A percentile compares a stretch with the other conserved stretches of the same genome.
phyloP scores from a whole-genome alignment of 2,888 invertebrate species.

The Ennomos erosarius region DNA sequence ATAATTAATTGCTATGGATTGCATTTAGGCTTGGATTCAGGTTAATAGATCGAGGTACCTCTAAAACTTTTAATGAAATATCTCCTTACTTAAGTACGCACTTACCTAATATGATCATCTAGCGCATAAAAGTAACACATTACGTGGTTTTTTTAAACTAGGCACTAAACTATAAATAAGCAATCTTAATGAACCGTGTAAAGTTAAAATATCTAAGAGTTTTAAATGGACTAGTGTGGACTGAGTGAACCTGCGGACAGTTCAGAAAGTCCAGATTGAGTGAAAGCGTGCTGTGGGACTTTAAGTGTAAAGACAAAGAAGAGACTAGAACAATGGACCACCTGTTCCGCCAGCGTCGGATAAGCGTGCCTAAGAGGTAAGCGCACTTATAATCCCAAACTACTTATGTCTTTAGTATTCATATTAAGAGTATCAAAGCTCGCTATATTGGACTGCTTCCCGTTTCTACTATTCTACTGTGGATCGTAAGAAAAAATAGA shows the following conservation, averaged over 20 bases:
- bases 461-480: no score
- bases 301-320: slow-evolving; percentile 61
- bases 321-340: slow-evolving; percentile 75
- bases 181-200: slow-evolving; percentile 41
- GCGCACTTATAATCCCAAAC: slow-evolving; percentile 29
- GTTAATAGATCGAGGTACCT: no score
- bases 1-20: no score
- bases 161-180: neutral
- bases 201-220: slow-evolving; percentile 42
- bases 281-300: slow-evolving; percentile 79
- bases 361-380: slow-evolving; percentile 80
- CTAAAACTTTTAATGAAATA: no score
- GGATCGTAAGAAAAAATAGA: no score
- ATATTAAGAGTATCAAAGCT: no score
- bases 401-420: no score
- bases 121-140: no score
- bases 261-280: slow-evolving; percentile 64
- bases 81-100: no score
- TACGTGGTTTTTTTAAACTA: neutral
- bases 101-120: no score
- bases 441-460: no score
- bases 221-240: slow-evolving; percentile 39
- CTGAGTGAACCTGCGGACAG: slow-evolving; percentile 40
- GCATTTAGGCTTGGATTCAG: no score
- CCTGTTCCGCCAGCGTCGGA: slow-evolving; percentile 81